A percentile compares a stretch with the other conserved stretches of the same genome.
Evolutionary conservation across 2,797 vertebrate species (phyloP).

Genomic region (Tragelaphus eurycerus): DNA sequence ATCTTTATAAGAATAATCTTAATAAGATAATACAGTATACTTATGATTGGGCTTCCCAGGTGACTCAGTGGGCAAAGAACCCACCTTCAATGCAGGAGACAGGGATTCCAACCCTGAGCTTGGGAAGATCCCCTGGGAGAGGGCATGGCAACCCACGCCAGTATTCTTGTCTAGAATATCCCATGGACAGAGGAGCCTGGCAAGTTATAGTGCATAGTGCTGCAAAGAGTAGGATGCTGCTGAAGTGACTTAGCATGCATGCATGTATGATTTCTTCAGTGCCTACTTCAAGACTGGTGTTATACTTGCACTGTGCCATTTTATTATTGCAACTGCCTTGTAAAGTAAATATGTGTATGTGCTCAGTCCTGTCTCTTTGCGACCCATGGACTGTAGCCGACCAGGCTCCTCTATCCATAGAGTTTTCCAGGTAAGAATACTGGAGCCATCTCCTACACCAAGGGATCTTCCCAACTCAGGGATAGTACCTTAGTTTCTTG

Average conservation of each 20-base stretch:
- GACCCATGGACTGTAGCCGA: neutral
- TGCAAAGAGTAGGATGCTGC: neutral
- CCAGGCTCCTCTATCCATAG: neutral
- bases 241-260: neutral
- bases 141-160: neutral
- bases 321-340: neutral
- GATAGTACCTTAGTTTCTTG: neutral
- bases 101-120: neutral
- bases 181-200: neutral
- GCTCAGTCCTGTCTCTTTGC: neutral
- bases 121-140: neutral
- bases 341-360: neutral
- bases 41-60: neutral
- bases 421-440: neutral
- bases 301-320: neutral
- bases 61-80: neutral
- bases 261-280: neutral
- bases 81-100: neutral
- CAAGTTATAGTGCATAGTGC: neutral
- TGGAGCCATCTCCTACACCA: neutral
- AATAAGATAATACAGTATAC: neutral
- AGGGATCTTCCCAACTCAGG: neutral
- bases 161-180: neutral
- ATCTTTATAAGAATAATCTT: neutral
- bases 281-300: neutral